Evolutionary conservation across 2,113 vertebrate genomes (phyloP).

Genomic region (Dromas ardeola): DNA sequence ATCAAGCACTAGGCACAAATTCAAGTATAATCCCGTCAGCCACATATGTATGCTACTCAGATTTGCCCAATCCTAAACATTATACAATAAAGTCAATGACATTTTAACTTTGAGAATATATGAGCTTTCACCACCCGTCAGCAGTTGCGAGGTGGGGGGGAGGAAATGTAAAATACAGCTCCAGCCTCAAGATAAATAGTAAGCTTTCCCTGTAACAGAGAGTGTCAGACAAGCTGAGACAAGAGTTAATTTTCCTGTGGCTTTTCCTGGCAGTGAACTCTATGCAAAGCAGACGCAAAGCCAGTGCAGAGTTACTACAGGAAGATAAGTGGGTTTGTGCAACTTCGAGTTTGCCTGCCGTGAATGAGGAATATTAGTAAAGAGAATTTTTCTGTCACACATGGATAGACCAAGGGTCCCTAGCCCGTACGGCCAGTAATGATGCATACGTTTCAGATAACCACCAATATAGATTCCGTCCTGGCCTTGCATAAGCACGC

Average conservation of each 20-base stretch:
- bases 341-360: neutral
- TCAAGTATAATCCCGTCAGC: neutral
- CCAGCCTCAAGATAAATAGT: neutral
- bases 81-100: neutral
- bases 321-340: neutral
- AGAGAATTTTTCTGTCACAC: neutral
- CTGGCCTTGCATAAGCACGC: accelerated
- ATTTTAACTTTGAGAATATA: neutral
- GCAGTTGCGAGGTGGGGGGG: accelerated
- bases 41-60: neutral
- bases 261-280: conserved; percentile 11
- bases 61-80: neutral
- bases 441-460: neutral
- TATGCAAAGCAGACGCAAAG: conserved; percentile 50
- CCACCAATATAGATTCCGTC: neutral
- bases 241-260: conserved; percentile 32
- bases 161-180: neutral
- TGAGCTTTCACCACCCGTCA: neutral
- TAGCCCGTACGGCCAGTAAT: neutral
- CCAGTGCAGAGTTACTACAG: neutral
- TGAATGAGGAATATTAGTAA: neutral
- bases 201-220: neutral
- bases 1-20: neutral
- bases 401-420: neutral
- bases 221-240: conserved; percentile 1